These are phyloP conservation scores for Leucophora obtusa DNA, from an alignment of 2,888 invertebrate genomes.

Conservation along the genomic window DNA sequence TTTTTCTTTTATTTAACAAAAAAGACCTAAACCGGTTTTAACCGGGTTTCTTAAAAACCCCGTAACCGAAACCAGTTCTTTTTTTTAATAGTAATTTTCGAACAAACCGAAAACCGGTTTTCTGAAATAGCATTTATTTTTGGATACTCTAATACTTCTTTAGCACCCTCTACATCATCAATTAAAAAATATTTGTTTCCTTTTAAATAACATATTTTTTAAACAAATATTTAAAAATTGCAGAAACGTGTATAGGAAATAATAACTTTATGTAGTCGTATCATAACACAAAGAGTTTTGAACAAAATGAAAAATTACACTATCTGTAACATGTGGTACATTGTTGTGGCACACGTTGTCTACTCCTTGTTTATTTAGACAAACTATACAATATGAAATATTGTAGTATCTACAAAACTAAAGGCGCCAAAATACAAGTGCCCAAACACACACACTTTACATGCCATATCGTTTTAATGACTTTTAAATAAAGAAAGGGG, in stretches of 20 bases:
- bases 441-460: neutral
- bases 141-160: no score
- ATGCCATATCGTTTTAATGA: neutral
- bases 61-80: no score
- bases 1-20: no score
- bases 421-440: slow-evolving; percentile 47
- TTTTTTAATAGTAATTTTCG: no score
- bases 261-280: slow-evolving; percentile 27
- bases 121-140: no score
- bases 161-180: slow-evolving; percentile 4
- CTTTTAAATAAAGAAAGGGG: neutral
- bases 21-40: no score
- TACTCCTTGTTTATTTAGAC: slow-evolving; percentile 44
- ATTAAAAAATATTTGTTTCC: neutral
- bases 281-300: neutral
- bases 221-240: slow-evolving; percentile 2
- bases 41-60: no score
- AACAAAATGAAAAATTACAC: neutral
- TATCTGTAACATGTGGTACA: slow-evolving; percentile 38
- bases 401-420: slow-evolving; percentile 25
- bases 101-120: no score
- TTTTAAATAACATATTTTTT: neutral
- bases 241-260: slow-evolving; percentile 10
- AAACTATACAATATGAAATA: neutral
- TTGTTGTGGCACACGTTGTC: slow-evolving; percentile 41